These are phyloP conservation scores for Oscheius sp. DNA, from an alignment of 2,888 invertebrate genomes.

Conservation along the genomic window DNA sequence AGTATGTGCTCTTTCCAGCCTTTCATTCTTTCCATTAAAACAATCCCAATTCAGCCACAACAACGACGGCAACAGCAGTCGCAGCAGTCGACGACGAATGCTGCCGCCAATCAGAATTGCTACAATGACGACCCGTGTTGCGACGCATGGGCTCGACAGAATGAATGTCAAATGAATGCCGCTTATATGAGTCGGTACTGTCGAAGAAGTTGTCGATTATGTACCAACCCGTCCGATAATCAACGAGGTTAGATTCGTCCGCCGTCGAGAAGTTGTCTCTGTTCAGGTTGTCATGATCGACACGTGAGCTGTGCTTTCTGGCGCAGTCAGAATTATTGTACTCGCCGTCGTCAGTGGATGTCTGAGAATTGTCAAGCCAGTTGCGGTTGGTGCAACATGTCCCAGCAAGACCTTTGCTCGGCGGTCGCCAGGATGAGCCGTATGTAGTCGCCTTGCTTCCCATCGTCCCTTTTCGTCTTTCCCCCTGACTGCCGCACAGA, in stretches of 20 bases:
- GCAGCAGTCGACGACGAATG: slow-evolving; percentile 8
- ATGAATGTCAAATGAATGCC: slow-evolving; percentile 64
- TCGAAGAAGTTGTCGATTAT: slow-evolving; percentile 65
- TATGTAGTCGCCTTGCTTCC: slow-evolving; percentile 42
- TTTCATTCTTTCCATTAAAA: background rate
- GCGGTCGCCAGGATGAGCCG: slow-evolving; percentile 64
- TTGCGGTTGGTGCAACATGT: slow-evolving; percentile 69
- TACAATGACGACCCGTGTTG: slow-evolving; percentile 72
- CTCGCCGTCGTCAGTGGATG: slow-evolving; percentile 70
- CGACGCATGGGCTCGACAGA: slow-evolving; percentile 62
- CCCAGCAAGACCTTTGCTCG: slow-evolving; percentile 63
- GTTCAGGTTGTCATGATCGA: slow-evolving; percentile 68
- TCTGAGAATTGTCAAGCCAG: slow-evolving; percentile 61
- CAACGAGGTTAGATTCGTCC: slow-evolving; percentile 51
- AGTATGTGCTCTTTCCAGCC: slow-evolving; percentile 5
- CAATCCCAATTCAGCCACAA: slow-evolving; percentile 1
- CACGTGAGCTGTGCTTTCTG: slow-evolving; percentile 70
- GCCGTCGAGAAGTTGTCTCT: too few relatives aligned
- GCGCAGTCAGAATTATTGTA: slow-evolving; percentile 67
- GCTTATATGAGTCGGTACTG: slow-evolving; percentile 70
- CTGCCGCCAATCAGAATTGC: slow-evolving; percentile 49
- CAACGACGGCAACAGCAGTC: slow-evolving; percentile 34
- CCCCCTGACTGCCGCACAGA: slow-evolving; percentile 15
- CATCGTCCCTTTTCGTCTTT: slow-evolving; percentile 17
- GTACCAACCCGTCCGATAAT: slow-evolving; percentile 50